phyloP scores from a whole-genome alignment of 2,797 vertebrate species.

The Manis javanica region DNA sequence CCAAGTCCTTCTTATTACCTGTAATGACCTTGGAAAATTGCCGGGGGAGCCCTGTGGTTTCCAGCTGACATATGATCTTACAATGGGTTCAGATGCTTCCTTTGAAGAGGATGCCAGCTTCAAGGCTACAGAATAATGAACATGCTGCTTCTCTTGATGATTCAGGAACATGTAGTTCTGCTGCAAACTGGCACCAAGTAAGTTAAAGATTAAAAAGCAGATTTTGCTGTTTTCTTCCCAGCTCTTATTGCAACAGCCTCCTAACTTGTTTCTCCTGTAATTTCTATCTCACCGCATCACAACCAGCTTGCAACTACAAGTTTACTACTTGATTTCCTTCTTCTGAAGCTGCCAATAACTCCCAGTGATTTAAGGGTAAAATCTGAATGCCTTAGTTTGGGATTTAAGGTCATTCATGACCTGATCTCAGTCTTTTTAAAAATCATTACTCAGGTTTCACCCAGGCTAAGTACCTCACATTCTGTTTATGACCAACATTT shows the following conservation, averaged over 20 bases:
- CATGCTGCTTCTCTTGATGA: slow-evolving; percentile 61
- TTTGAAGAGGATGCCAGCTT: slow-evolving; percentile 51
- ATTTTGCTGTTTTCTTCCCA: not conserved
- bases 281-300: not conserved
- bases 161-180: slow-evolving; percentile 59
- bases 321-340: not conserved
- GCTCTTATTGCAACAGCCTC: slow-evolving; percentile 1
- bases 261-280: slow-evolving; percentile 17
- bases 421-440: not conserved
- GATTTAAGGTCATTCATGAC: not conserved
- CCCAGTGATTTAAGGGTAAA: not conserved
- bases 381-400: slow-evolving; percentile 17
- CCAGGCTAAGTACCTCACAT: slow-evolving; percentile 23
- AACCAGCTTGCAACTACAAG: not conserved
- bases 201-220: slow-evolving; percentile 43
- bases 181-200: slow-evolving; percentile 46
- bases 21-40: slow-evolving; percentile 31
- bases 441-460: not conserved
- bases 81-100: slow-evolving; percentile 23
- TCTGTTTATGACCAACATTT: slow-evolving; percentile 44
- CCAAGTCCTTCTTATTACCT: not conserved
- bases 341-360: slow-evolving; percentile 31
- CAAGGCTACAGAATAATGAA: slow-evolving; percentile 53
- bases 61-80: slow-evolving; percentile 12
- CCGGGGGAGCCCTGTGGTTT: slow-evolving; percentile 36